Evolutionary conservation across 2,888 invertebrate species (phyloP).

Genomic region (Drosophila gaucha): DNA sequence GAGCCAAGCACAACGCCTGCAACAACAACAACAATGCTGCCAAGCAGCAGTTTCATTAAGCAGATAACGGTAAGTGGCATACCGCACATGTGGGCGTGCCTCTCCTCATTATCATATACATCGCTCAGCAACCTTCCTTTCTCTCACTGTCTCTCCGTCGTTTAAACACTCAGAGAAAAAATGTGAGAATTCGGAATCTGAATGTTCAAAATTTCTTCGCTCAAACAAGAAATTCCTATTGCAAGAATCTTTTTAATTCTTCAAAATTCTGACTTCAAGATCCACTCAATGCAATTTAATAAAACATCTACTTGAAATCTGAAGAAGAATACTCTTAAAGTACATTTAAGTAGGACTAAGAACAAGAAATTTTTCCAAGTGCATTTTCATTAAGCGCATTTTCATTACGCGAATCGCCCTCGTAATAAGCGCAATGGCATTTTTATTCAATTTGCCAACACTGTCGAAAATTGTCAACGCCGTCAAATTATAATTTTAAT

Average conservation of each 20-base stretch:
- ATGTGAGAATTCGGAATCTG: no score
- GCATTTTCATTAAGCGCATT: constrained; percentile 55
- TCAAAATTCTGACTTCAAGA: no score
- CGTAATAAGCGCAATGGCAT: constrained; percentile 19
- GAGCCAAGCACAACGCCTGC: constrained; percentile 45
- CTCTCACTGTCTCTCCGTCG: background rate
- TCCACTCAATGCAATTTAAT: no score
- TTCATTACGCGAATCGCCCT: constrained; percentile 66
- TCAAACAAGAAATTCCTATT: no score
- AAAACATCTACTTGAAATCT: no score
- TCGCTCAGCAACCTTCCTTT: background rate
- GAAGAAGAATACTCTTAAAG: no score
- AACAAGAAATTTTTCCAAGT: background rate
- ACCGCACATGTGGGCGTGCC: constrained; percentile 56
- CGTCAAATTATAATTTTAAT: constrained; percentile 71
- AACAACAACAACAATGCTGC: constrained; percentile 65
- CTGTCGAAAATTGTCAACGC: constrained; percentile 60
- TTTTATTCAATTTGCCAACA: constrained; percentile 64
- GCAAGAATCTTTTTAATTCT: no score
- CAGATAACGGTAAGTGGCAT: constrained; percentile 83
- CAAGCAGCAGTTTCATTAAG: constrained; percentile 78
- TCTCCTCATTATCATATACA: constrained; percentile 41
- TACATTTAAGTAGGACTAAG: no score
- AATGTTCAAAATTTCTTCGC: no score
- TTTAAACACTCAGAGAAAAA: constrained; percentile 9